Base-by-base conservation (phyloP, 2,113 vertebrate species). In the Upupa epops region DNA sequence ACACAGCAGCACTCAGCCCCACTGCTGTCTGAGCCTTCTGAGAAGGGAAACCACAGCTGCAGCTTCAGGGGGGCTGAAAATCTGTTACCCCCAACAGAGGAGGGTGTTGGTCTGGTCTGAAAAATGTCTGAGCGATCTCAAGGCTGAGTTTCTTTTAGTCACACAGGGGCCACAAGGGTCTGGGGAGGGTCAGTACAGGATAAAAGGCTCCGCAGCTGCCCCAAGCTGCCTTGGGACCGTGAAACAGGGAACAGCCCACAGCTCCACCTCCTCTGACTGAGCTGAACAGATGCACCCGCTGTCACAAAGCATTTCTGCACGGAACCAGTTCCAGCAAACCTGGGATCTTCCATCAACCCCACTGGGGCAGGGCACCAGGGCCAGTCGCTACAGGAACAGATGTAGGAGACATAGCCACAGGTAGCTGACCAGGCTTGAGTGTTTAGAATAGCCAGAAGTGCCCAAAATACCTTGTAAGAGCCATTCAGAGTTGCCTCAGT, bases 141-240 rank as follows among this genome's bases (percentile, higher is more conserved):
- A 92, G 82, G 84, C 70, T 59, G 73, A 89, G 84, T 75, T 95
- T 60, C 92, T 82, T 87, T 90, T 56, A 8, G 54, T 31, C 13
- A 25, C 56, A 20, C 13, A 13, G 45, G 51, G 61, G 46, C 24
- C 55, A 80, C 51, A 40, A 68, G 28, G 52, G 24, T 74, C 70
- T 80, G 40, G 24, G 34, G 65, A 64, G 40, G 31, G 9, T 32
- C 55, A 59, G n/a, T 36, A 63, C 2, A 56, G 40, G 52, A 74
- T 2, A 72, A 70, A 75, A 90, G 68, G 20, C 48, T 77, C 52
- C 66, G 40, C 7, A 32, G 21, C 46, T 18, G 42, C 52, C 49
- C 75, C 4, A 0, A 3, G 17, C 31, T 36, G 37, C 7, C 40
- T 25, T 4, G 13, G 69, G 34, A 58, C 51, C 1, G 26, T 2